Conservation (phyloP, 2,888 invertebrate genomes). For the Glyphotaelius pellucidus region DNA sequence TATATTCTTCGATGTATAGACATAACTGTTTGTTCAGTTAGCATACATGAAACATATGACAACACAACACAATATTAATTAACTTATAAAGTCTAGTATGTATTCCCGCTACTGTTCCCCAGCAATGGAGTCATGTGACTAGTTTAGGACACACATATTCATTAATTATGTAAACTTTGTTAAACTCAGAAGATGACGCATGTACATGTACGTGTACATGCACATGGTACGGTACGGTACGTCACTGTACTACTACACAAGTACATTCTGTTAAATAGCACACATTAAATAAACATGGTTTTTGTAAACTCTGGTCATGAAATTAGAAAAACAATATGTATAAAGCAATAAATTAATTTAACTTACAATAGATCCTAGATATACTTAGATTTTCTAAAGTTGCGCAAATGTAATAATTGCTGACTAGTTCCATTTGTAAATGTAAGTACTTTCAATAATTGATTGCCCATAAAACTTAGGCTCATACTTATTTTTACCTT, state of each 20-base stretch:
- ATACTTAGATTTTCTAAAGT: slow-evolving; percentile 72
- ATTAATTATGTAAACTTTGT: slow-evolving; percentile 59
- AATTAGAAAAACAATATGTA: slow-evolving; percentile 61
- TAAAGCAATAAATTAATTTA: slow-evolving; percentile 66
- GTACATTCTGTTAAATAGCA: slow-evolving; percentile 62
- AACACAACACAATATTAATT: slow-evolving; percentile 66
- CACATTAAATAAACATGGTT: slow-evolving; percentile 61
- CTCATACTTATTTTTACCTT: slow-evolving; percentile 65
- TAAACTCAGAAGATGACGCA: slow-evolving; percentile 50
- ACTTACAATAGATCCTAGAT: slow-evolving; percentile 71
- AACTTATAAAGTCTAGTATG: slow-evolving; percentile 65
- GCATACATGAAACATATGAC: slow-evolving; percentile 67
- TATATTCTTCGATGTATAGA: slow-evolving; percentile 64
- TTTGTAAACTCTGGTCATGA: slow-evolving; percentile 64
- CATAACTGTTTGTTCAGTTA: slow-evolving; percentile 65
- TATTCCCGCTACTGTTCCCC: slow-evolving; percentile 64
- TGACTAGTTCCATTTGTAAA: slow-evolving; percentile 78
- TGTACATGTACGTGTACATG: not conserved
- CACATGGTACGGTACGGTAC: too few relatives aligned
- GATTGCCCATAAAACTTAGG: slow-evolving; percentile 70
- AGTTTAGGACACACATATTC: slow-evolving; percentile 66
- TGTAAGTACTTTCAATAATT: slow-evolving; percentile 78
- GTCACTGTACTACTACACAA: slow-evolving; percentile 23
- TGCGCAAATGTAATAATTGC: slow-evolving; percentile 77
- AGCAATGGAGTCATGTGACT: slow-evolving; percentile 65